Evolutionary conservation across 2,888 invertebrate species (phyloP).

Genomic region (Tiliacea citrago): DNA sequence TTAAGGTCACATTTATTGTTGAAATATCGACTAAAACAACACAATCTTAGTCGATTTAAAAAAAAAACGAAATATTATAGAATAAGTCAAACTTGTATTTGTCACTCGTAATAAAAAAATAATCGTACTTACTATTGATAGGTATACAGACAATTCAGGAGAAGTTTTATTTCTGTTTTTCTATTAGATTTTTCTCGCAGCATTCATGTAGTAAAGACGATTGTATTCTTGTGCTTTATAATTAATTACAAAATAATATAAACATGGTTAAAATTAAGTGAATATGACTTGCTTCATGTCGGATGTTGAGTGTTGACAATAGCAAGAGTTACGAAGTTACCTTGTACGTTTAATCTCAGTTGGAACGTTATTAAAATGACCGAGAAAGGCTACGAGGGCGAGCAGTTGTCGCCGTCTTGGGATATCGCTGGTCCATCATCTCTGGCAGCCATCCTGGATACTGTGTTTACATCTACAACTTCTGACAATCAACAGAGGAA

Average conservation of each 20-base stretch:
- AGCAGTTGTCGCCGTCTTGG: slow-evolving; percentile 84
- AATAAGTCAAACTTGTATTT: slow-evolving; percentile 37
- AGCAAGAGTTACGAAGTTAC: slow-evolving; percentile 58
- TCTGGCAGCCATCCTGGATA: slow-evolving; percentile 92
- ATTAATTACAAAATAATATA: slow-evolving; percentile 36
- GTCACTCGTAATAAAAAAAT: slow-evolving; percentile 45
- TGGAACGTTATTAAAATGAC: slow-evolving; percentile 80
- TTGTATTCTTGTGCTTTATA: slow-evolving; percentile 38
- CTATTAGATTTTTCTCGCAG: slow-evolving; percentile 45
- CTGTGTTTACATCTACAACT: slow-evolving; percentile 91
- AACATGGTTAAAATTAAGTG: slow-evolving; percentile 64
- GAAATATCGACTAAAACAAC: not conserved
- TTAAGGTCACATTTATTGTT: no score
- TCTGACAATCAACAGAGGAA: slow-evolving; percentile 82
- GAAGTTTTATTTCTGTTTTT: slow-evolving; percentile 64
- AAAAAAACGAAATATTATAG: slow-evolving; percentile 3
- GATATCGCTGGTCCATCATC: slow-evolving; percentile 89
- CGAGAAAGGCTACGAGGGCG: slow-evolving; percentile 83
- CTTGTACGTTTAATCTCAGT: slow-evolving; percentile 58
- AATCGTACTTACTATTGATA: slow-evolving; percentile 46
- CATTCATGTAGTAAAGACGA: slow-evolving; percentile 51
- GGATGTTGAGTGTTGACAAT: slow-evolving; percentile 66
- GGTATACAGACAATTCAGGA: slow-evolving; percentile 48
- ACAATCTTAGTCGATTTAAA: slow-evolving; percentile 23
- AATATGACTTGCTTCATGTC: slow-evolving; percentile 46